Conservation (phyloP, 2,888 invertebrate species). For the Gymnoscelis rufifasciata region DNA sequence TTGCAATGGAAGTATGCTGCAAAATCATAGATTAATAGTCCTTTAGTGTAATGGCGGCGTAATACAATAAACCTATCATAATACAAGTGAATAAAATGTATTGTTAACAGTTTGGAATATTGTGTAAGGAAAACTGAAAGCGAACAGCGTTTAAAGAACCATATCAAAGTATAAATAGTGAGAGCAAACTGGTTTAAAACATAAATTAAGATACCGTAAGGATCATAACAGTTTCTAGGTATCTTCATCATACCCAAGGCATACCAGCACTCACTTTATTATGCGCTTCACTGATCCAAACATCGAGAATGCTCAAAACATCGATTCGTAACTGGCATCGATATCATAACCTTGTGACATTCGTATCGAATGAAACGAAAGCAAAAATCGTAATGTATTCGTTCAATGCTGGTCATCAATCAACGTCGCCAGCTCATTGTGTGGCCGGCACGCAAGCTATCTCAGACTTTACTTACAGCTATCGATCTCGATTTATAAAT, state of each 20-base stretch:
- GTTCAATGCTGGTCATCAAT: conserved; percentile 74
- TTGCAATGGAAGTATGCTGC: too few relatives aligned
- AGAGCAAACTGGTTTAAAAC: too few relatives aligned
- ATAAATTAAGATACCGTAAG: too few relatives aligned
- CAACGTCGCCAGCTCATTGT: conserved; percentile 75
- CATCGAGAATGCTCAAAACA: conserved; percentile 37
- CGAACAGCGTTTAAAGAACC: too few relatives aligned
- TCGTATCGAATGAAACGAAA: conserved; percentile 74
- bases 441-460: conserved; percentile 71
- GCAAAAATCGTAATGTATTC: conserved; percentile 79
- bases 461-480: conserved; percentile 40
- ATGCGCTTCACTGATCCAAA: conserved; percentile 24
- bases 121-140: too few relatives aligned
- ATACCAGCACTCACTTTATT: conserved; percentile 8
- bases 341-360: conserved; percentile 78
- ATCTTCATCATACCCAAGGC: background rate
- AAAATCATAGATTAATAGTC: too few relatives aligned
- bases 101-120: too few relatives aligned
- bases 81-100: too few relatives aligned
- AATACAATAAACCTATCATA: too few relatives aligned
- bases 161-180: too few relatives aligned
- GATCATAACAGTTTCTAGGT: too few relatives aligned
- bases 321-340: conserved; percentile 49
- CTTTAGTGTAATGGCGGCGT: too few relatives aligned
- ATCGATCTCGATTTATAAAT: conserved; percentile 18